phyloP scores from a whole-genome alignment of 2,888 invertebrate genomes.

The Microctonus hyperodae region DNA sequence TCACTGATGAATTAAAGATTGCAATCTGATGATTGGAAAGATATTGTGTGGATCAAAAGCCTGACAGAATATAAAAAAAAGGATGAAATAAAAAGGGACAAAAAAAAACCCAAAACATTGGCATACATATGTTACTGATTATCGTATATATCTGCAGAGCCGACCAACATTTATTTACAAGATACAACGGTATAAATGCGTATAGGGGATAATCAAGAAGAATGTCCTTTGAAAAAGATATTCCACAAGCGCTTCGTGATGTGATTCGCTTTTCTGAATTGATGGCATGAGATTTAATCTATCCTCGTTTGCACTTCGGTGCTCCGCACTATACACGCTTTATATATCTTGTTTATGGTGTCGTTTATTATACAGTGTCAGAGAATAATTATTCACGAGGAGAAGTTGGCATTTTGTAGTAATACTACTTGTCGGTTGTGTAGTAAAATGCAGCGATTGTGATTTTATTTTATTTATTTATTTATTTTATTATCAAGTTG shows the following conservation, averaged over 20 bases:
- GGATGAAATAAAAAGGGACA: not conserved
- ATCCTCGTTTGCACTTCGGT: constrained; percentile 17
- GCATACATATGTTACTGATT: not conserved
- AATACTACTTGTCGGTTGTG: constrained; percentile 1
- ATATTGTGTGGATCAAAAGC: not conserved
- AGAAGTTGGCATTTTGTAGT: not conserved
- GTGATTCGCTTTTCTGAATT: constrained; percentile 13
- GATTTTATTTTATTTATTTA: not conserved
- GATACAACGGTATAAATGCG: not conserved
- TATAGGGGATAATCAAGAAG: not conserved
- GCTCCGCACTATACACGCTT: not conserved
- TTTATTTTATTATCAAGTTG: not conserved
- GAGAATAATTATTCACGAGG: constrained; percentile 7
- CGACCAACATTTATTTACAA: not conserved
- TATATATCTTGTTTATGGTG: constrained; percentile 13
- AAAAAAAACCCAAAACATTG: not conserved
- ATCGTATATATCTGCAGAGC: not conserved
- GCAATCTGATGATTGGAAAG: not conserved
- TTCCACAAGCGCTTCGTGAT: constrained; percentile 6
- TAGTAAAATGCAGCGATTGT: not conserved
- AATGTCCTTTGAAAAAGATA: constrained; percentile 2
- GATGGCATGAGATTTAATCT: constrained; percentile 17
- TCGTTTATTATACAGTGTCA: constrained; percentile 10
- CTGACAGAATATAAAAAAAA: not conserved
- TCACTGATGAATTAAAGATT: not conserved